Base-by-base conservation (phyloP, 1,140 invertebrate species). In the Chrysoperla carnea region DNA sequence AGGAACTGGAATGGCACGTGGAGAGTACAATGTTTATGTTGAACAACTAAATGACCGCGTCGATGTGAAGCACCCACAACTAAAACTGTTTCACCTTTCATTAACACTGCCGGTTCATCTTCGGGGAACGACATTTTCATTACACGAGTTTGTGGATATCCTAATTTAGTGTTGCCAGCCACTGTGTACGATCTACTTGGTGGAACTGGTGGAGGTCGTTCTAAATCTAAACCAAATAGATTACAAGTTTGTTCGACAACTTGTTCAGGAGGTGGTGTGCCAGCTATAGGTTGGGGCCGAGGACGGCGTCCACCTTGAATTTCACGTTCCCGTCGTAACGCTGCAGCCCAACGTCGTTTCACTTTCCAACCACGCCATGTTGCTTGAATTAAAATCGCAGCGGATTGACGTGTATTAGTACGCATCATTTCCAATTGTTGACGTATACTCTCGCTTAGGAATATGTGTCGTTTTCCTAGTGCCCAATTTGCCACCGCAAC, bases 401-500 rank as follows among this genome's bases (percentile, higher is more conserved):
- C 84, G 47, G 75, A 72, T 46, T 81, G 73, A 3, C 85, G 67
- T 1, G 77, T 84, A 42, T 83, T 78, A 9, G 74, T 73, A 40
- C 88, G 67, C 48, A 89, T 62, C 45, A 76, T 74, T 64, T 94
- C 91, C 39, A 92, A 62, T 48, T 86, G 74, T 63, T 94, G 91
- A 12, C 91, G 70, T 46, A 90, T 87, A 6, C 85, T 84, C 64
- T 95, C 91, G 64, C 89, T 93, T 46, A 93, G 72, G 63, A 94
- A 94, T 13, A 93, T 84, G 56, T 94, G 89, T 33, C 88, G 69
- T 58, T 91, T 90, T 45, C 90, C 91, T 15, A 89, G 68, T n/a
- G 86, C 84, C 85, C 85, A 90, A 54, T 78, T 80, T 41, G 80
- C 84, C 37, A 76, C 74, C 11, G 75, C 73, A 36, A 63, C 63